Evolutionary conservation across 2,888 invertebrate genomes (phyloP), one percentile per base, ranked within the genome.

Genomic region (Cheilosia soror): DNA sequence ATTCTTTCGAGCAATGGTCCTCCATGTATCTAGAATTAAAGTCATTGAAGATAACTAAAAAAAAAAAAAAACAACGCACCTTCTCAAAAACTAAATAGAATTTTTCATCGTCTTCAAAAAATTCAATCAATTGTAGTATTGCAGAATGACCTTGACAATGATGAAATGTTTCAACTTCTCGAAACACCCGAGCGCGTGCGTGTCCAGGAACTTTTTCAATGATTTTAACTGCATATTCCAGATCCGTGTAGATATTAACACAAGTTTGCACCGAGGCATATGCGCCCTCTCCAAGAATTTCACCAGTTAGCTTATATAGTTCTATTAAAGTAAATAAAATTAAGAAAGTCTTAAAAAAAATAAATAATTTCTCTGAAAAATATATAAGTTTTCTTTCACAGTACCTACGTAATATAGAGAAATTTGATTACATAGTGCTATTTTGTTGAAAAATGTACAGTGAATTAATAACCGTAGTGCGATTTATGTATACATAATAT

Each of bases 1-100:
- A 99, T 98, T 92, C 98, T 97, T 73, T 96, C 95, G 90, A 99
- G 94, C 90, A 99, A 94, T 88, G 98, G 98, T 87, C 99, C 98
- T 89, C 99, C 99, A 92, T 96, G 96, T 92, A 98, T 95, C 95
- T 95, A 92, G 0, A 91, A 53, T 37, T 11, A 29, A 27, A 11
- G 7, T 1, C 5, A 57, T 11, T n/a, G 44, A 7, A 25, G 5
- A 37, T 1, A 37, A 37, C 33, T 37, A 2, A 2, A 33, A 37
- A 37, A 37, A 37, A 37, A 37, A 37, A 27, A 49, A 49, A 92
- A n/a, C 15, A 66, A 84, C 87, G 92, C 88, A 95, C 96, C 94
- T 98, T 99, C 93, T 99, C 98, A 94, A 99, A 99, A 91, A 99
- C 98, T 93, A 99, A 95, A 93, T 98, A 99, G 93, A 98, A 99